Conservation (phyloP, 1,140 invertebrate species). For the Asobara japonica region DNA sequence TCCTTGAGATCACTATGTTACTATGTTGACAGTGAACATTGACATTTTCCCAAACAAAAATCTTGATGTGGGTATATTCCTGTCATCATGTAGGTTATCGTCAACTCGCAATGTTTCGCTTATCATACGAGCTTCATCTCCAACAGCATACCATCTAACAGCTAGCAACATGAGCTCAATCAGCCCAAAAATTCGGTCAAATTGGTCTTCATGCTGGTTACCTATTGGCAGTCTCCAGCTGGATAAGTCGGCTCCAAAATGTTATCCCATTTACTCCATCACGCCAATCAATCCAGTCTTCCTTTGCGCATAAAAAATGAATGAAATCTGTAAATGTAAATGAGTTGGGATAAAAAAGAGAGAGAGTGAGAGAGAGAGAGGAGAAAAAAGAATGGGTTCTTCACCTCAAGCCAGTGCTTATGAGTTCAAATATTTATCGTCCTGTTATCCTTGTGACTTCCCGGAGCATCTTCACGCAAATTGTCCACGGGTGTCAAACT, state of each 20-base stretch:
- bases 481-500: slow-evolving; percentile 37
- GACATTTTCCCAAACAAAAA: no score
- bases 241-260: not conserved
- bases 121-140: no score
- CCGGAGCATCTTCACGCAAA: slow-evolving; percentile 22
- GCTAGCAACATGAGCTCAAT: no score
- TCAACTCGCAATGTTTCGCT: no score
- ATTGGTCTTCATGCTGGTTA: not conserved
- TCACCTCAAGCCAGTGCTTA: slow-evolving; percentile 26
- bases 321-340: slow-evolving; percentile 19
- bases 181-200: no score
- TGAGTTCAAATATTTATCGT: slow-evolving; percentile 49
- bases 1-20: no score
- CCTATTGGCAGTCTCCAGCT: not conserved
- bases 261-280: not conserved
- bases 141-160: no score
- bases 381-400: slow-evolving; percentile 20
- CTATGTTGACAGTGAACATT: no score
- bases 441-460: slow-evolving; percentile 46
- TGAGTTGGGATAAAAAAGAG: not conserved
- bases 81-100: no score
- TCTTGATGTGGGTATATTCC: no score
- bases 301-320: not conserved
- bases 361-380: not conserved
- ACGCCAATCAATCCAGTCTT: slow-evolving; percentile 22